These are phyloP conservation scores for Mastomys coucha DNA, from an alignment of 2,113 vertebrate species.

Conservation along the genomic window DNA sequence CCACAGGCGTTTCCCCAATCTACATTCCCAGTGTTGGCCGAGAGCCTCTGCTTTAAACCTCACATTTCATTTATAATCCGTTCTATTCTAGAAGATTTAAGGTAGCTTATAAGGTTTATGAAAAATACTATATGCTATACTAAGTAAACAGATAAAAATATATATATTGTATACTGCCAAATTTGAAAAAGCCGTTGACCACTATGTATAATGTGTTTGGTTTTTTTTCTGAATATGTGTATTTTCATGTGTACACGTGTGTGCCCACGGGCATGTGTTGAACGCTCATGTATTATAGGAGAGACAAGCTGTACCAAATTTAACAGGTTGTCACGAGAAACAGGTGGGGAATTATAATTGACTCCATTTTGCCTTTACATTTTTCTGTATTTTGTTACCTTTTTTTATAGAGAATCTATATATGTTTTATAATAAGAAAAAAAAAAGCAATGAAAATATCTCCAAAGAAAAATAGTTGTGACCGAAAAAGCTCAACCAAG, in stretches of 20 bases:
- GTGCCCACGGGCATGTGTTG: rapidly evolving
- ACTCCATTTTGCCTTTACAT: constrained; percentile 18
- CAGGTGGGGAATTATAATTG: constrained; percentile 11
- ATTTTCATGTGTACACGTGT: too few species aligned
- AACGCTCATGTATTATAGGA: not conserved
- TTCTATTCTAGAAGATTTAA: constrained; percentile 63
- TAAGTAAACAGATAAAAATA: constrained; percentile 37
- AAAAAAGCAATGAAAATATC: constrained; percentile 49
- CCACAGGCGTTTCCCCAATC: not conserved
- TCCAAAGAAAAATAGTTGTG: constrained; percentile 65
- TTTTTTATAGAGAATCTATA: constrained; percentile 60
- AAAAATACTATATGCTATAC: constrained; percentile 46
- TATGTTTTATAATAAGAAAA: constrained; percentile 47
- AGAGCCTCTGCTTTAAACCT: constrained; percentile 43
- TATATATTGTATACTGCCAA: not conserved
- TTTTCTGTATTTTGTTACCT: constrained; percentile 42
- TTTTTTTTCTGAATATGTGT: not conserved
- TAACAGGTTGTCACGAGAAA: constrained; percentile 16
- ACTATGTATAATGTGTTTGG: not conserved
- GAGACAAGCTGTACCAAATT: not conserved
- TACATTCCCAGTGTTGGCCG: not conserved
- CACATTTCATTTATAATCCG: constrained; percentile 61
- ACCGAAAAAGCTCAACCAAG: constrained; percentile 37
- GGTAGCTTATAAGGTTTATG: constrained; percentile 41
- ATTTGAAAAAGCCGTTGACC: constrained; percentile 38